Percentiles rank a stretch among this genome's conserved stretches.
Conservation (phyloP, 2,888 invertebrate genomes). For the Drosophila neonasuta region DNA sequence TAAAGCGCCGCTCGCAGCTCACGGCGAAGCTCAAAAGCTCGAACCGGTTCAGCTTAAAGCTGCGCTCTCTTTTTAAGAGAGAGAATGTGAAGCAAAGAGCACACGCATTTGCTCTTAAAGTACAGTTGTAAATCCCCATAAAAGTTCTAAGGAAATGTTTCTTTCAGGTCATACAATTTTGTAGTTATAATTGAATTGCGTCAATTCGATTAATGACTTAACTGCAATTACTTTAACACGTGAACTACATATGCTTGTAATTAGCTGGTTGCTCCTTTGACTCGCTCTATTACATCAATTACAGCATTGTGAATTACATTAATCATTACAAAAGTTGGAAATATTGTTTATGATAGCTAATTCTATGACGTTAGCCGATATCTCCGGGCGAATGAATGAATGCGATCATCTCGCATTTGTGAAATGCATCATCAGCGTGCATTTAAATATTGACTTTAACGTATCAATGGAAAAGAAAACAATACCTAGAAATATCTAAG, state of each 20-base stretch:
- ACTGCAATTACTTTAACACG: constrained; percentile 21
- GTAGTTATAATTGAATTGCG: constrained; percentile 10
- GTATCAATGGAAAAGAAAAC: constrained; percentile 7
- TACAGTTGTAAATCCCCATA: constrained; percentile 39
- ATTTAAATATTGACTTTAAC: constrained; percentile 16
- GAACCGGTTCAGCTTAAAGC: constrained; percentile 25
- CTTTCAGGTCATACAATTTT: constrained; percentile 6
- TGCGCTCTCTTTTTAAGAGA: constrained; percentile 10
- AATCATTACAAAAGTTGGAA: neutral
- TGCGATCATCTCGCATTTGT: constrained; percentile 34
- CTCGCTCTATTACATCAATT: constrained; percentile 19
- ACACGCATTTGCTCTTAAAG: constrained; percentile 26
- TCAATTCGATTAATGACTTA: constrained; percentile 30
- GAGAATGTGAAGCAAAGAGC: neutral
- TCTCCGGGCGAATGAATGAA: constrained; percentile 3
- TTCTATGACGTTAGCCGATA: constrained; percentile 13
- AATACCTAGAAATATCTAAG: constrained; percentile 1
- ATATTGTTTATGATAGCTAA: constrained; percentile 3
- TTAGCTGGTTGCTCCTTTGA: neutral
- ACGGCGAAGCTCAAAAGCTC: constrained; percentile 27
- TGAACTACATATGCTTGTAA: constrained; percentile 11
- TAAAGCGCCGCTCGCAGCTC: constrained; percentile 51
- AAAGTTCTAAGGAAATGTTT: constrained; percentile 20
- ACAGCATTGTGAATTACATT: neutral
- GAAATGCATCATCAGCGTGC: constrained; percentile 17